A percentile compares a stretch with the other conserved stretches of the same genome.
These are phyloP conservation scores for Procambarus clarkii DNA, from an alignment of 1,140 invertebrate species.

Conservation along the genomic window DNA sequence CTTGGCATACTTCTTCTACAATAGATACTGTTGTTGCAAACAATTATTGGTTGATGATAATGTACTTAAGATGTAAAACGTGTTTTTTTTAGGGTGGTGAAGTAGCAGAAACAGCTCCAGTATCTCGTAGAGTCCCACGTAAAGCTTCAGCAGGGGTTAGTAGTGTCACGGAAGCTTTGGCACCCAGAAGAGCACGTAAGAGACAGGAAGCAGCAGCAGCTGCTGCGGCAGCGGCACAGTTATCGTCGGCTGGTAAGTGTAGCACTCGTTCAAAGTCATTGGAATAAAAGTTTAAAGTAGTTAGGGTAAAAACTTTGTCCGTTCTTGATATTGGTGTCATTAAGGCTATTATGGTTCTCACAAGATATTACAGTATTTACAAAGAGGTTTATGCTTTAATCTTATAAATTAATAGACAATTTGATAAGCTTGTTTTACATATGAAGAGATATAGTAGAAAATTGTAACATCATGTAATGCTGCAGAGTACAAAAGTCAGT, in stretches of 20 bases:
- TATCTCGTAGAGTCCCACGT: constrained; percentile 55
- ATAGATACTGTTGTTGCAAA: too few relatives aligned
- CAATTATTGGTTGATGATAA: too few relatives aligned
- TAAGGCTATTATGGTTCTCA: too few relatives aligned
- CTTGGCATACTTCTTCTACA: too few relatives aligned
- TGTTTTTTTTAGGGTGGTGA: constrained; percentile 23
- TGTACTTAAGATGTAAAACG: background rate
- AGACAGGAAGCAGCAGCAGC: constrained; percentile 56
- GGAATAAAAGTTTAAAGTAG: background rate
- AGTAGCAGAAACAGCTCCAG: constrained; percentile 51
- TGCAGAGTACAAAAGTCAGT: too few relatives aligned
- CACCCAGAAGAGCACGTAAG: constrained; percentile 58
- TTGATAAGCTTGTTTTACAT: too few relatives aligned
- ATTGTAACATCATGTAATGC: too few relatives aligned
- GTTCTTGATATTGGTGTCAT: background rate
- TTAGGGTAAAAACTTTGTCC: background rate
- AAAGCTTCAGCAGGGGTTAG: constrained; percentile 63
- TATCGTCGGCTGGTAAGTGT: constrained; percentile 11
- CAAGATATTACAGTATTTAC: too few relatives aligned
- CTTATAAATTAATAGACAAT: too few relatives aligned
- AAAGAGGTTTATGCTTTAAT: too few relatives aligned
- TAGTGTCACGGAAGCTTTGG: constrained; percentile 57
- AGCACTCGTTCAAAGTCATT: background rate
- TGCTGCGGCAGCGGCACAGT: constrained; percentile 33
- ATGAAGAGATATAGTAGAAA: too few relatives aligned